phyloP scores from a whole-genome alignment of 2,888 invertebrate species.

The Heliconius aoede region DNA sequence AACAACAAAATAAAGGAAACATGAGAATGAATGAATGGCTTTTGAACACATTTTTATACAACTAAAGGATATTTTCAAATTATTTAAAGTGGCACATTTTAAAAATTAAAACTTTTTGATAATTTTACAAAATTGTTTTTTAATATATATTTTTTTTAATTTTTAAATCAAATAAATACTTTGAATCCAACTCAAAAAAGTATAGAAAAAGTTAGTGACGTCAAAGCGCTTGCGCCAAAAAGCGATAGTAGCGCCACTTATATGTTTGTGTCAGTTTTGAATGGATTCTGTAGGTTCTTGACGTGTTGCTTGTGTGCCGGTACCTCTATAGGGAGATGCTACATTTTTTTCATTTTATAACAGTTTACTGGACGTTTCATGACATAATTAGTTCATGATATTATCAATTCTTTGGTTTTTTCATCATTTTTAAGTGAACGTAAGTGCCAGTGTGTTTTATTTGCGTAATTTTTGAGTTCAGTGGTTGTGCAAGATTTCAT shows the following conservation, averaged over 20 bases:
- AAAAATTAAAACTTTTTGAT: neutral
- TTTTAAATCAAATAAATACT: neutral
- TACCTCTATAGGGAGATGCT: slow-evolving; percentile 70
- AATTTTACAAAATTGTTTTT: neutral
- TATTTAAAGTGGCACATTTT: neutral
- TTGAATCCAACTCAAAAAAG: slow-evolving; percentile 4
- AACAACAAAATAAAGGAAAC: neutral
- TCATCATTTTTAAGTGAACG: slow-evolving; percentile 60
- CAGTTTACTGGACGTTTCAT: slow-evolving; percentile 68
- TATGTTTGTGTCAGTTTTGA: slow-evolving; percentile 68
- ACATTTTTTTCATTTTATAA: slow-evolving; percentile 64
- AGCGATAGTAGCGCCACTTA: slow-evolving; percentile 57
- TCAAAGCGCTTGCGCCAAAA: slow-evolving; percentile 68
- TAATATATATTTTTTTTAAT: too few species aligned
- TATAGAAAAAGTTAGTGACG: slow-evolving; percentile 49
- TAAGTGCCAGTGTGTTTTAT: slow-evolving; percentile 68
- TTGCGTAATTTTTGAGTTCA: slow-evolving; percentile 69
- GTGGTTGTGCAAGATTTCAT: slow-evolving; percentile 79
- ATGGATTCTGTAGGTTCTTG: slow-evolving; percentile 70
- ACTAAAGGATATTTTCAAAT: neutral
- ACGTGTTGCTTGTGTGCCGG: slow-evolving; percentile 63
- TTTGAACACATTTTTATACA: neutral
- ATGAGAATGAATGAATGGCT: neutral
- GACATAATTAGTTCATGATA: slow-evolving; percentile 67
- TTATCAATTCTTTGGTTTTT: slow-evolving; percentile 57